A percentile compares a stretch with the other conserved stretches of the same genome.
These are phyloP conservation scores for Sebastes minor DNA, from an alignment of 2,797 vertebrate genomes.

Conservation along the genomic window DNA sequence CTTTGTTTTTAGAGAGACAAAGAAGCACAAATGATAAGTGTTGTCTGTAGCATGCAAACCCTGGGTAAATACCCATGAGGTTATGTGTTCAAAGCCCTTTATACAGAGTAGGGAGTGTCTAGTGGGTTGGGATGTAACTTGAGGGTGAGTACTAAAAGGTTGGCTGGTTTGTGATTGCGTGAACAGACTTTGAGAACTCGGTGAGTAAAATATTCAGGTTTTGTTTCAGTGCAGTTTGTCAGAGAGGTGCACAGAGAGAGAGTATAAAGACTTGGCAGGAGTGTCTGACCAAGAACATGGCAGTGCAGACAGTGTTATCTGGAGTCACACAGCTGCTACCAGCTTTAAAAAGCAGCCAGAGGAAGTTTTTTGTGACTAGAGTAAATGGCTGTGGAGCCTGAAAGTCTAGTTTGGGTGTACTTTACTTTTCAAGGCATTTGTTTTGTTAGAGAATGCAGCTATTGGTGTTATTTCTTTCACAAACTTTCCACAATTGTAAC, in stretches of 20 bases:
- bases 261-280: too few relatives aligned
- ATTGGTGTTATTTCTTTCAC: background rate
- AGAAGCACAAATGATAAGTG: background rate
- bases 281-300: background rate
- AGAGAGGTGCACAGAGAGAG: too few relatives aligned
- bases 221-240: background rate
- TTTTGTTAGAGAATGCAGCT: background rate
- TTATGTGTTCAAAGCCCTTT: too few relatives aligned
- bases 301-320: background rate
- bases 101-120: too few relatives aligned
- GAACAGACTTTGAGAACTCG: background rate
- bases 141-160: background rate
- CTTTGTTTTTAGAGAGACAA: background rate
- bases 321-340: background rate
- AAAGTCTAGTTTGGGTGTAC: too few relatives aligned
- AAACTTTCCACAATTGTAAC: background rate
- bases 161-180: background rate
- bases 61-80: background rate
- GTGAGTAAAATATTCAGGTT: constrained; percentile 40
- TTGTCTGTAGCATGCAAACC: fast-evolving
- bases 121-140: background rate
- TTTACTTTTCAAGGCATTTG: background rate
- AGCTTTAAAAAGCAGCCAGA: background rate
- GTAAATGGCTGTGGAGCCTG: background rate
- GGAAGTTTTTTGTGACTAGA: background rate